A percentile compares a stretch with the other conserved stretches of the same genome.
phyloP scores from a whole-genome alignment of 2,113 vertebrate genomes.

The Pachyramphus minor region DNA sequence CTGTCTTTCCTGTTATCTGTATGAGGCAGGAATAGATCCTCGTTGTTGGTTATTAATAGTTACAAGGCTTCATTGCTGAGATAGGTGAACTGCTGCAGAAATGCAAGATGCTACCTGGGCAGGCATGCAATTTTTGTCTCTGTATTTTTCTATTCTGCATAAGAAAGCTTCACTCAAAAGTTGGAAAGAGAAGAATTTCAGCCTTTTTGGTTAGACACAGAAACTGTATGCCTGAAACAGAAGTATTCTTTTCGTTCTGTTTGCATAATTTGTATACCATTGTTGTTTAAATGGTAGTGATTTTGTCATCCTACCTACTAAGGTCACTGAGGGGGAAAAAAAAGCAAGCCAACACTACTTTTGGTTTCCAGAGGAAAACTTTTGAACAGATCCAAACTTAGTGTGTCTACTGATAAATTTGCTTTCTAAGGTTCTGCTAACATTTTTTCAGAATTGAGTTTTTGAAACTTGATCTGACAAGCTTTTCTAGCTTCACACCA shows the following conservation, averaged over 20 bases:
- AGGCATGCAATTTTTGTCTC: not conserved
- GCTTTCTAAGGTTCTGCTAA: slow-evolving; percentile 72
- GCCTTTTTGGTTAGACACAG: not conserved
- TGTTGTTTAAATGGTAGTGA: not conserved
- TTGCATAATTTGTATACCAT: not conserved
- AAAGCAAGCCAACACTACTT: not conserved
- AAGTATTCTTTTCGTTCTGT: not conserved
- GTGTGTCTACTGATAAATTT: slow-evolving; percentile 54
- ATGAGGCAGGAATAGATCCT: not conserved
- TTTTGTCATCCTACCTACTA: not conserved
- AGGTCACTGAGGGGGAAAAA: not conserved
- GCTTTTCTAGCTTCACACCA: slow-evolving; percentile 56
- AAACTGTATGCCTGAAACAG: not conserved
- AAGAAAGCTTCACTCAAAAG: not conserved
- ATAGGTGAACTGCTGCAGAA: not conserved
- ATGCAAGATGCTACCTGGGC: not conserved
- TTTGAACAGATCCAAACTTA: not conserved
- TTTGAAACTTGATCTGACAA: slow-evolving; percentile 68
- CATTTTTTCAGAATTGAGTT: slow-evolving; percentile 78
- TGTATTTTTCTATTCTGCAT: not conserved
- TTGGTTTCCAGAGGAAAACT: not conserved
- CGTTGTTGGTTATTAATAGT: not conserved
- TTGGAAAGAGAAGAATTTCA: not conserved
- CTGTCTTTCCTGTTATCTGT: not conserved
- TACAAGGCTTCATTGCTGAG: not conserved